Base-by-base conservation (phyloP, 2,113 vertebrate species). In the Siniperca chuatsi region DNA sequence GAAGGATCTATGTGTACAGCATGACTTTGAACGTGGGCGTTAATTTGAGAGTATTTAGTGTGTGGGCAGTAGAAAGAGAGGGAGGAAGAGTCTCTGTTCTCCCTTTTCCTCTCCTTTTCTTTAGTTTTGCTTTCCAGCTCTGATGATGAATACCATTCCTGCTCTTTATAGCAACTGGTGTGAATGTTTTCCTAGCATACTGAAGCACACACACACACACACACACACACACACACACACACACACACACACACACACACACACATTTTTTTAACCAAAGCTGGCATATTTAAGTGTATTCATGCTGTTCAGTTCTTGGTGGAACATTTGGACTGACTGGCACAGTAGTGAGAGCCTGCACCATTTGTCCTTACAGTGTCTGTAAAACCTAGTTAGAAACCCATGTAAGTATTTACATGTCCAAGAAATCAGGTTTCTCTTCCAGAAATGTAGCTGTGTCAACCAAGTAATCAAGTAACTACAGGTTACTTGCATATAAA, bases 51-150 rank as follows among this genome's bases (percentile, higher is more conserved):
- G 52, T 21, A 5, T 52, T 52, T 25, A 13, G 23, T 62, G 52
- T 12, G 69, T 79, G 65, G 37, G 74, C 18, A 1, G 64, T 10
- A 60, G 8, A 23, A 21, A 42, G 46, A 18, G 35, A 1, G 6
- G 18, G 1, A 54, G 60, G 42, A n/a, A 44, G 62, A 5, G 20
- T 46, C 68, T 77, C 13, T 15, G 23, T 33, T 67, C 6, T 60
- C 21, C 4, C 6, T 46, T 82, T 72, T 57, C 55, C 6, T n/a
- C 4, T 64, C 46, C n/a, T n/a, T 23, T 16, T 13, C 23, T 16
- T 69, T 8, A 55, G 69, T 87, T 89, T 83, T 46, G 21, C 0
- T 91, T 80, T 78, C 73, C 77, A 76, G 1, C 75, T 75, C 16
- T 23, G 2, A 4, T 16, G 35, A 66, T 12, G 4, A 65, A 72